phyloP scores from a whole-genome alignment of 2,888 invertebrate species.

The Aquatica leii region DNA sequence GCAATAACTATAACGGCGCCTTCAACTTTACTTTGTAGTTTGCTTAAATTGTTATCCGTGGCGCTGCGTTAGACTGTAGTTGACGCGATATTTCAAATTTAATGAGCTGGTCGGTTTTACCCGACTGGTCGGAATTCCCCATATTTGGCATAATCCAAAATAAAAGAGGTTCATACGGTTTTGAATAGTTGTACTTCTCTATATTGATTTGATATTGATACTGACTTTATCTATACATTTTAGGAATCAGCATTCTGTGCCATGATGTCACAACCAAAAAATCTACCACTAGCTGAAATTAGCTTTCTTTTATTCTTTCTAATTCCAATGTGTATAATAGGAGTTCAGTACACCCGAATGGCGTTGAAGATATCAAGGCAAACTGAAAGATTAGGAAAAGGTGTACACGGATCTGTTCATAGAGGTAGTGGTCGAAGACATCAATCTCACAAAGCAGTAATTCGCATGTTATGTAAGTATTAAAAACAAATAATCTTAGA shows the following conservation, averaged over 20 bases:
- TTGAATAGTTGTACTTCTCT: too few species aligned
- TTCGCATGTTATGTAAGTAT: slow-evolving; percentile 81
- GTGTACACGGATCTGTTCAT: slow-evolving; percentile 71
- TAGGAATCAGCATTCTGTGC: slow-evolving; percentile 83
- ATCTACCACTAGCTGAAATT: slow-evolving; percentile 79
- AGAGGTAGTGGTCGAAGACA: slow-evolving; percentile 71
- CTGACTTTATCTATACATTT: too few species aligned
- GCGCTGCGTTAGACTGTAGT: too few species aligned
- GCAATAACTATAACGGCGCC: too few species aligned
- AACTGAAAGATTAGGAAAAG: slow-evolving; percentile 61
- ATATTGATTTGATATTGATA: too few species aligned
- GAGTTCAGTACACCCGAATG: slow-evolving; percentile 82
- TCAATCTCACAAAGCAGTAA: slow-evolving; percentile 77
- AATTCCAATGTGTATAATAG: slow-evolving; percentile 74
- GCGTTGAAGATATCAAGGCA: slow-evolving; percentile 72
- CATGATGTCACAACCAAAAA: slow-evolving; percentile 68
- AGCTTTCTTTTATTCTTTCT: slow-evolving; percentile 87
- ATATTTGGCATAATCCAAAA: too few species aligned
- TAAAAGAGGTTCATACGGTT: too few species aligned
- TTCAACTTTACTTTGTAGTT: too few species aligned
- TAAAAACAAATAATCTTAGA: background rate
- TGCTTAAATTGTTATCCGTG: too few species aligned
- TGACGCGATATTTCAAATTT: too few species aligned
- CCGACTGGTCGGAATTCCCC: too few species aligned
- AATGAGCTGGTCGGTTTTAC: too few species aligned